Conservation (phyloP, 2,888 invertebrate genomes). For the Cylloceria caligata region DNA sequence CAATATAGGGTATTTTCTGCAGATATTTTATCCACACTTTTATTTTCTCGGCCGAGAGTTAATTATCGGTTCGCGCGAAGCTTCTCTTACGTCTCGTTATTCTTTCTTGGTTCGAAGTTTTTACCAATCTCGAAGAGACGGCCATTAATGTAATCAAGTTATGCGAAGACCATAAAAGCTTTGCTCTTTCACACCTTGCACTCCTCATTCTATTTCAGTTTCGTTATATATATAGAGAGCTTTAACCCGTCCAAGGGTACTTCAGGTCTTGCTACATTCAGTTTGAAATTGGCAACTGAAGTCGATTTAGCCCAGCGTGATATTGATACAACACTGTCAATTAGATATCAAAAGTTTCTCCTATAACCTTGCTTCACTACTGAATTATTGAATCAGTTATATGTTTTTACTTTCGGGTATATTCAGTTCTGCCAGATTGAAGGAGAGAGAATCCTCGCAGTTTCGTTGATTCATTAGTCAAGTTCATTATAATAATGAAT, state of each 20-base stretch:
- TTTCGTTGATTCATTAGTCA: slow-evolving; percentile 14
- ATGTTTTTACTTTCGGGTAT: neutral
- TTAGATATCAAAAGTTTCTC: slow-evolving; percentile 15
- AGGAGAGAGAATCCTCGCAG: slow-evolving; percentile 42
- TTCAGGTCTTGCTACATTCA: neutral
- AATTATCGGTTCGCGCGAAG: slow-evolving; percentile 55
- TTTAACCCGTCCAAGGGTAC: neutral
- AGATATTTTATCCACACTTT: slow-evolving; percentile 24
- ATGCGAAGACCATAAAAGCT: slow-evolving; percentile 60
- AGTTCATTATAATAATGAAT: no score
- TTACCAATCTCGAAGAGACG: slow-evolving; percentile 50
- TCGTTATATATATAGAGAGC: neutral
- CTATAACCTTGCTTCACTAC: neutral
- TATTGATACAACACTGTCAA: slow-evolving; percentile 1
- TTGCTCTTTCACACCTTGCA: slow-evolving; percentile 44
- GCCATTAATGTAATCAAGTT: slow-evolving; percentile 65
- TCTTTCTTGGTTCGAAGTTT: slow-evolving; percentile 50
- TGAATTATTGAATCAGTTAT: neutral
- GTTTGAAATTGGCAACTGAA: neutral
- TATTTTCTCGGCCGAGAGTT: slow-evolving; percentile 25
- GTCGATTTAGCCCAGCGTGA: neutral
- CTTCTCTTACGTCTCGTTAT: slow-evolving; percentile 54
- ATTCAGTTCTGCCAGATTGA: slow-evolving; percentile 15
- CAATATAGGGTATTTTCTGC: slow-evolving; percentile 17
- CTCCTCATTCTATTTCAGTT: slow-evolving; percentile 27